A percentile compares a stretch with the other conserved stretches of the same genome.
These are phyloP conservation scores for Calephelis perditalis DNA, from an alignment of 2,888 invertebrate species.

Conservation along the genomic window DNA sequence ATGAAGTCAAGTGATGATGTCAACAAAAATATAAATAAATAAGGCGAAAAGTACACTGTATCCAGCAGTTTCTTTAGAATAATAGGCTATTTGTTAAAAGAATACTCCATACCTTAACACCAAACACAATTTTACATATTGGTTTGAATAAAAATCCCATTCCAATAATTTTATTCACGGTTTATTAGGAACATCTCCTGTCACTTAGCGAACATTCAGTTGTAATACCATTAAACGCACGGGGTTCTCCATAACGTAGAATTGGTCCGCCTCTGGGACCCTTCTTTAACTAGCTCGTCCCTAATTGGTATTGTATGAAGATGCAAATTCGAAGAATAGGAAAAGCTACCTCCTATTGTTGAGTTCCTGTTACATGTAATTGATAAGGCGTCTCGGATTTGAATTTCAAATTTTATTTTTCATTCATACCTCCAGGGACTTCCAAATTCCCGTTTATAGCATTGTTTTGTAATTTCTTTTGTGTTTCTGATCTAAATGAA, in stretches of 20 bases:
- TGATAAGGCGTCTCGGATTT: slow-evolving; percentile 70
- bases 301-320: slow-evolving; percentile 72
- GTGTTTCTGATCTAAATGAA: slow-evolving; percentile 22
- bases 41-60: too few species aligned
- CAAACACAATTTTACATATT: too few species aligned
- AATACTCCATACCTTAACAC: too few species aligned
- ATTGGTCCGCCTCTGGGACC: slow-evolving; percentile 44
- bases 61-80: too few species aligned
- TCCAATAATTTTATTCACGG: slow-evolving; percentile 4
- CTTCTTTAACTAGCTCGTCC: slow-evolving; percentile 49
- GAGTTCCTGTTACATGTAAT: slow-evolving; percentile 66
- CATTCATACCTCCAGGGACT: slow-evolving; percentile 42
- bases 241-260: slow-evolving; percentile 46
- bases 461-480: slow-evolving; percentile 29
- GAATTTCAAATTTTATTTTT: slow-evolving; percentile 63
- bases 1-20: too few species aligned
- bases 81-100: too few species aligned
- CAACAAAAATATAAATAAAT: too few species aligned
- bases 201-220: slow-evolving; percentile 4
- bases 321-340: slow-evolving; percentile 67
- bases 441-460: slow-evolving; percentile 26
- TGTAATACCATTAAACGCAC: slow-evolving; percentile 20
- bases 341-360: slow-evolving; percentile 53
- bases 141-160: not conserved
- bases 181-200: slow-evolving; percentile 9